phyloP scores from a whole-genome alignment of 2,797 vertebrate species.

The Anguilla anguilla region DNA sequence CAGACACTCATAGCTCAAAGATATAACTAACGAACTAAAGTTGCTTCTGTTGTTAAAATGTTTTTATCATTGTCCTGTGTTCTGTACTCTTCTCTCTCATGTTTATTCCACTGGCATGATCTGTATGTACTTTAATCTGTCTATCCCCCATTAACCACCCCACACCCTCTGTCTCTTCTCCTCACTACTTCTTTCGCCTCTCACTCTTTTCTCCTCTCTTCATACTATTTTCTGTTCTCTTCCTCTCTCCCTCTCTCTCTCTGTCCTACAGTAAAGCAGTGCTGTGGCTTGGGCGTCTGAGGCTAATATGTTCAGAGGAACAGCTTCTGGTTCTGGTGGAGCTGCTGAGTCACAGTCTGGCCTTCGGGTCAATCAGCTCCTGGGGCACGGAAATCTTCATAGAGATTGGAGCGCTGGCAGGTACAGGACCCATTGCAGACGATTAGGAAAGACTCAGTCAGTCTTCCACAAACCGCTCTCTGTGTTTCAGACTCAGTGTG shows the following conservation, averaged over 20 bases:
- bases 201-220: not conserved
- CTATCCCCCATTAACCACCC: not conserved
- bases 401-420: conserved; percentile 76
- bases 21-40: not conserved
- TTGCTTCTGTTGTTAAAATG: not conserved
- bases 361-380: conserved; percentile 69
- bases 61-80: not conserved
- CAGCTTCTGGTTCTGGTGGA: conserved; percentile 65
- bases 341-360: conserved; percentile 64
- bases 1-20: not conserved
- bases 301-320: conserved; percentile 71
- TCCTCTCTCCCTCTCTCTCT: conserved; percentile 40
- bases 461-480: not conserved
- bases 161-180: not conserved
- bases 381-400: conserved; percentile 76
- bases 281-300: conserved; percentile 71
- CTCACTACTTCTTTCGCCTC: not conserved
- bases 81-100: not conserved
- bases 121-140: not conserved
- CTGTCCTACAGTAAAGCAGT: conserved; percentile 71
- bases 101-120: not conserved
- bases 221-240: not conserved
- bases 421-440: conserved; percentile 50
- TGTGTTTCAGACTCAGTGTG: not conserved
- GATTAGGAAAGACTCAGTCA: not conserved